phyloP scores from a whole-genome alignment of 1,140 invertebrate genomes.

The Drosophila equinoxialis region DNA sequence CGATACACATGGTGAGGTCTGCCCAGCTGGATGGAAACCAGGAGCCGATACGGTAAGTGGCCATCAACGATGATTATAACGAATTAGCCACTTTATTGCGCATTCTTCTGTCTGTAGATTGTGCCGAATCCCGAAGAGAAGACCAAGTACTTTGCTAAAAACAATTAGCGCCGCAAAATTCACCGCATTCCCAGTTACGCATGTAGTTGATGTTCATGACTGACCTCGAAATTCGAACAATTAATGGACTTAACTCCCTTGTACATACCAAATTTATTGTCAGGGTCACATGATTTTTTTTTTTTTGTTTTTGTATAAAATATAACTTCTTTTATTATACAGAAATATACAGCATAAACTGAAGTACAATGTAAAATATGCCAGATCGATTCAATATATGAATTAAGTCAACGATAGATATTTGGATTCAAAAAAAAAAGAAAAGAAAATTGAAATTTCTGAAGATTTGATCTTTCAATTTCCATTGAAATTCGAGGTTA shows the following conservation, averaged over 20 bases:
- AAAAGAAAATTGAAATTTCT: background rate
- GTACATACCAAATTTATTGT: slow-evolving; percentile 44
- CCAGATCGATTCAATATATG: background rate
- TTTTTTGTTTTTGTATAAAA: slow-evolving; percentile 65
- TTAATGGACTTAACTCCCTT: slow-evolving; percentile 25
- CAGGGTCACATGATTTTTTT: background rate
- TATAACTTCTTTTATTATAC: slow-evolving; percentile 65
- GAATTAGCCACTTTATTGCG: background rate
- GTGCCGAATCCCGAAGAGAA: slow-evolving; percentile 90
- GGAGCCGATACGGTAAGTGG: slow-evolving; percentile 91
- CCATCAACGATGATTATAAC: background rate
- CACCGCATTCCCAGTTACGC: slow-evolving; percentile 40
- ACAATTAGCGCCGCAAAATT: slow-evolving; percentile 65
- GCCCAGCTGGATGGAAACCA: slow-evolving; percentile 97
- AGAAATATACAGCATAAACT: slow-evolving; percentile 51
- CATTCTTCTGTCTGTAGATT: slow-evolving; percentile 85
- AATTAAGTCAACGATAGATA: too few relatives aligned
- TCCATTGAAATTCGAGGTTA: background rate
- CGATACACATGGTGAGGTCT: slow-evolving; percentile 95
- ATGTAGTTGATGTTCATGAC: slow-evolving; percentile 45
- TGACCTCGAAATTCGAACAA: slow-evolving; percentile 43
- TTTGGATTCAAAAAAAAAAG: too few relatives aligned
- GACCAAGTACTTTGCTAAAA: slow-evolving; percentile 88
- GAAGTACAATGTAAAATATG: slow-evolving; percentile 51
- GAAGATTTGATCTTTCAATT: background rate